phyloP scores from a whole-genome alignment of 2,888 invertebrate species.

The Drosophila algonquin region DNA sequence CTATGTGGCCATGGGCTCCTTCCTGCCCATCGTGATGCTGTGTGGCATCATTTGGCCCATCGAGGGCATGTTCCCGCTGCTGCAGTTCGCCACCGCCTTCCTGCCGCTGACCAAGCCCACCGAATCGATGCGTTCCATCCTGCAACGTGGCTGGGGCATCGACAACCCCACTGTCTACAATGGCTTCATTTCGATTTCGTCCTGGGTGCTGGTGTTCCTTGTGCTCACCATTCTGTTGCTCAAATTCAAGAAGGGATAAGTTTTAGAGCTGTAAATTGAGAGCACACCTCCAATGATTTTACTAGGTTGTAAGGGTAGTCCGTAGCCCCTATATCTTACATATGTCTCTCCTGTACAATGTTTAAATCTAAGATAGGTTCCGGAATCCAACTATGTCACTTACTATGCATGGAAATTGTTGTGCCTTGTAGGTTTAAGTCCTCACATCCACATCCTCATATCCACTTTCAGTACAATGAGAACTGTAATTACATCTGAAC shows the following conservation, averaged over 20 bases:
- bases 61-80: constrained; percentile 93
- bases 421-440: constrained; percentile 56
- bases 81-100: constrained; percentile 89
- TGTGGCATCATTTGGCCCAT: constrained; percentile 98
- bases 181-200: constrained; percentile 91
- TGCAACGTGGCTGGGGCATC: constrained; percentile 93
- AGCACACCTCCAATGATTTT: constrained; percentile 63
- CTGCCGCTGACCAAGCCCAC: constrained; percentile 95
- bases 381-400: constrained; percentile 56
- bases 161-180: constrained; percentile 89
- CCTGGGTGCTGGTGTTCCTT: constrained; percentile 92
- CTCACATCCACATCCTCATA: background rate
- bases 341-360: constrained; percentile 41
- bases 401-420: constrained; percentile 53
- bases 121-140: constrained; percentile 92
- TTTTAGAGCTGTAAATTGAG: background rate
- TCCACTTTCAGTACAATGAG: background rate
- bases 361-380: constrained; percentile 62
- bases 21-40: constrained; percentile 92
- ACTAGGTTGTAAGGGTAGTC: constrained; percentile 72
- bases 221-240: constrained; percentile 89
- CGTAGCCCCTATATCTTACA: constrained; percentile 20
- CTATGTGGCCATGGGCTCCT: constrained; percentile 93
- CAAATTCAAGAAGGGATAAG: constrained; percentile 93
- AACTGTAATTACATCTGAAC: constrained; percentile 7